Conservation (phyloP, 2,888 invertebrate genomes). For the Gryllus longicercus region DNA sequence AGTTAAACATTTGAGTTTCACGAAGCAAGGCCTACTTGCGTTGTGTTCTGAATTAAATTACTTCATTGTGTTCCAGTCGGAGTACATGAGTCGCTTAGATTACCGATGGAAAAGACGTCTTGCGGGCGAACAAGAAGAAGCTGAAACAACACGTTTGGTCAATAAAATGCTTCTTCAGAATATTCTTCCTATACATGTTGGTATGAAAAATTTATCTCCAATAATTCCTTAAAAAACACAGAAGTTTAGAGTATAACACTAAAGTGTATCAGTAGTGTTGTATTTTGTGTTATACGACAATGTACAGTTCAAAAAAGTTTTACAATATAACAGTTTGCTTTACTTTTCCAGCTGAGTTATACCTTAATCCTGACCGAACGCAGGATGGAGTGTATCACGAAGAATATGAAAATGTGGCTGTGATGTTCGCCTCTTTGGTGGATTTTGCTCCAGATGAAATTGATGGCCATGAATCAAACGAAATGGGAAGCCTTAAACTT, state of each 20-base stretch:
- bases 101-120: constrained; percentile 77
- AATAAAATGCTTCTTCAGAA: constrained; percentile 88
- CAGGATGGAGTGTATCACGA: constrained; percentile 78
- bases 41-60: not conserved
- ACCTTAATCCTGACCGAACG: constrained; percentile 66
- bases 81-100: constrained; percentile 84
- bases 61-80: constrained; percentile 54
- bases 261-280: no score
- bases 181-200: constrained; percentile 89
- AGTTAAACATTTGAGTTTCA: no score
- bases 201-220: constrained; percentile 47
- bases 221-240: no score
- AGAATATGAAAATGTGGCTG: constrained; percentile 82
- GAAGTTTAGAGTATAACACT: no score
- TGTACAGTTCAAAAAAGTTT: no score
- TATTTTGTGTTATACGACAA: no score
- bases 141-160: constrained; percentile 78
- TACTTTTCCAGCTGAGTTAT: constrained; percentile 65
- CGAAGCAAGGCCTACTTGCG: no score
- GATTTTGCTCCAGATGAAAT: constrained; percentile 71
- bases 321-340: no score
- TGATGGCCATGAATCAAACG: constrained; percentile 57
- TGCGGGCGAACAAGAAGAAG: constrained; percentile 77
- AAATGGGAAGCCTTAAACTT: constrained; percentile 63
- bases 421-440: constrained; percentile 94